Conservation (phyloP, 2,113 vertebrate genomes). For the Natator depressus region DNA sequence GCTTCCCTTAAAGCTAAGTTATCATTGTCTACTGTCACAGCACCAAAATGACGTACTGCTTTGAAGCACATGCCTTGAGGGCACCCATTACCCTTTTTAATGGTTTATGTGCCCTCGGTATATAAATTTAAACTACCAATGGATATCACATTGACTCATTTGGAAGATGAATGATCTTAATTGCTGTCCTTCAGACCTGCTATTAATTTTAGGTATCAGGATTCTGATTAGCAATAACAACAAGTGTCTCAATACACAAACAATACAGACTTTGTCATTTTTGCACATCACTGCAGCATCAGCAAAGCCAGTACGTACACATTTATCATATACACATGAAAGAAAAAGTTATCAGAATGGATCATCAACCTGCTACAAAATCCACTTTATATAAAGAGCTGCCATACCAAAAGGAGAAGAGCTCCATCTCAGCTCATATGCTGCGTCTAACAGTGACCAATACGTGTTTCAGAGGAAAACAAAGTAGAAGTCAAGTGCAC, state of each 20-base stretch:
- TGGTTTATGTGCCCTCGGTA: conserved; percentile 57
- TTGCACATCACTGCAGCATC: neutral
- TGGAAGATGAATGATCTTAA: conserved; percentile 76
- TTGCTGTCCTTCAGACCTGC: conserved; percentile 59
- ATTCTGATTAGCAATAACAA: conserved; percentile 66
- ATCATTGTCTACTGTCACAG: conserved; percentile 60
- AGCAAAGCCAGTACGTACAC: neutral
- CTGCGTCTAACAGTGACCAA: neutral
- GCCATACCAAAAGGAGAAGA: neutral
- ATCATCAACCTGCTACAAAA: neutral
- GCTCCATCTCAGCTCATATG: neutral
- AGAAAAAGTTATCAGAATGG: neutral
- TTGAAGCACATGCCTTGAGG: conserved; percentile 52
- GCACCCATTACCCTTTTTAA: conserved; percentile 65
- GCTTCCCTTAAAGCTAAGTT: conserved; percentile 58
- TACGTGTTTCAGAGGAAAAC: rapidly evolving
- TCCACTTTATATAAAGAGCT: neutral
- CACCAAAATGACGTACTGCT: conserved; percentile 62
- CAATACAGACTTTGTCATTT: neutral
- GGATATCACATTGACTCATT: conserved; percentile 69
- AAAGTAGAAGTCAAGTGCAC: neutral
- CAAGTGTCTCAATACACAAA: neutral
- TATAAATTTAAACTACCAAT: conserved; percentile 72
- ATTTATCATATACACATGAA: rapidly evolving
- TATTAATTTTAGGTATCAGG: conserved; percentile 73